Percentiles rank a stretch among this genome's conserved stretches.
phyloP scores from a whole-genome alignment of 2,113 vertebrate genomes.

The Thymallus thymallus region DNA sequence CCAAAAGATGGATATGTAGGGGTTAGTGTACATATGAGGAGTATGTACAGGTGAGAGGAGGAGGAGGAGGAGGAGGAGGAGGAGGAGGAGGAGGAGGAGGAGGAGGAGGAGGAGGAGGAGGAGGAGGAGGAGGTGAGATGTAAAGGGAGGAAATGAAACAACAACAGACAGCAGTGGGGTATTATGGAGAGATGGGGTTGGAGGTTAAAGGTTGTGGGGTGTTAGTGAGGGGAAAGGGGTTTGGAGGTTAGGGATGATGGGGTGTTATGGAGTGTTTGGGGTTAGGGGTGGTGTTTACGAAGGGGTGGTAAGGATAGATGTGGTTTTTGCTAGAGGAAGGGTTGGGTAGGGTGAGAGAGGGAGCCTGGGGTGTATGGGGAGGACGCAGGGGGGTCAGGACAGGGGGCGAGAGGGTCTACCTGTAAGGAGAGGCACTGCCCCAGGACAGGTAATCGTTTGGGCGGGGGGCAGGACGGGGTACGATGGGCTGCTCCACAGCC shows the following conservation, averaged over 20 bases:
- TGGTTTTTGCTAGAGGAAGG: not conserved
- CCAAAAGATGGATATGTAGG: conserved; percentile 36
- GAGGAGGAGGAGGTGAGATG: conserved; percentile 5
- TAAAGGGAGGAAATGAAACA: conserved; percentile 61
- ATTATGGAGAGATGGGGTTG: not conserved
- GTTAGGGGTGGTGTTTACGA: not conserved
- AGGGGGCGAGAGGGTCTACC: conserved; percentile 69
- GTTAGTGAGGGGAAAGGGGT: not conserved
- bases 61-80: not conserved
- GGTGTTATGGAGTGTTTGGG: not conserved
- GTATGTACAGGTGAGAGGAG: conserved; percentile 40
- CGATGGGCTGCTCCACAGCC: conserved; percentile 96
- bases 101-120: not conserved
- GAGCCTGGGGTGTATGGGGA: not conserved
- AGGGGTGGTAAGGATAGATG: not conserved
- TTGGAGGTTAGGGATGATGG: not conserved
- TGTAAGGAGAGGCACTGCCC: conserved; percentile 93
- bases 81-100: not conserved
- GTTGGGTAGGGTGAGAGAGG: not conserved
- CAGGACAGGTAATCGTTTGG: conserved; percentile 97
- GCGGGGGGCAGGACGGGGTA: conserved; percentile 90
- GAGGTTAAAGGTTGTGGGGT: conserved; percentile 3
- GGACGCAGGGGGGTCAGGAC: too few relatives aligned
- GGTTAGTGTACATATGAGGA: conserved; percentile 33
- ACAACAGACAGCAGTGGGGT: conserved; percentile 44